A percentile compares a stretch with the other conserved stretches of the same genome.
Conservation (phyloP, 2,113 vertebrate species). For the Macrotus californicus region DNA sequence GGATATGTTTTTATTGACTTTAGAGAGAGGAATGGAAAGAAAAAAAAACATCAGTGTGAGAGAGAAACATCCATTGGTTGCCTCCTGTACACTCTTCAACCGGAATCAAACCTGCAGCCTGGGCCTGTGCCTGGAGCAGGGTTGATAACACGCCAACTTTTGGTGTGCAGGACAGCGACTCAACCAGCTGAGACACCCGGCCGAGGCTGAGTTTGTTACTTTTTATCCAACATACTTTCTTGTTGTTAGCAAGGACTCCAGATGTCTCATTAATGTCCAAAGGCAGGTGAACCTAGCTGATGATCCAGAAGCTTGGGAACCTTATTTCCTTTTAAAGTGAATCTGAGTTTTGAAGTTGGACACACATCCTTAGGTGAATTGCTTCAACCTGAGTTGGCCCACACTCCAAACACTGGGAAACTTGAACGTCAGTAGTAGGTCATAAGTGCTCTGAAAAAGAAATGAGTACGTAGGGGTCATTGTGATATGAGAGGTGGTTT, state of each 20-base stretch:
- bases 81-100: no score
- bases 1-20: no score
- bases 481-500: background rate
- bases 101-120: no score
- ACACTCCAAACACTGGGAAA: background rate
- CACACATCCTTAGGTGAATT: background rate
- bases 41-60: no score
- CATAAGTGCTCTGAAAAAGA: background rate
- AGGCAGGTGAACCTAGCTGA: background rate
- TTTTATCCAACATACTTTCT: constrained; percentile 13
- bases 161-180: no score
- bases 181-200: no score
- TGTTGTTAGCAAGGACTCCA: background rate
- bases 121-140: no score
- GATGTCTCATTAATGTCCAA: background rate
- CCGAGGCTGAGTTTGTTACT: no score
- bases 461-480: background rate
- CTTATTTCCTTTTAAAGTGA: constrained; percentile 14
- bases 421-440: background rate
- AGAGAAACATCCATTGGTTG: no score
- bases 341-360: background rate
- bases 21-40: no score
- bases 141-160: no score
- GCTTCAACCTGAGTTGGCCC: background rate
- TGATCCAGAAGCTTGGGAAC: background rate